Conservation (phyloP, 2,797 vertebrate species). For the Rhincodon typus region DNA sequence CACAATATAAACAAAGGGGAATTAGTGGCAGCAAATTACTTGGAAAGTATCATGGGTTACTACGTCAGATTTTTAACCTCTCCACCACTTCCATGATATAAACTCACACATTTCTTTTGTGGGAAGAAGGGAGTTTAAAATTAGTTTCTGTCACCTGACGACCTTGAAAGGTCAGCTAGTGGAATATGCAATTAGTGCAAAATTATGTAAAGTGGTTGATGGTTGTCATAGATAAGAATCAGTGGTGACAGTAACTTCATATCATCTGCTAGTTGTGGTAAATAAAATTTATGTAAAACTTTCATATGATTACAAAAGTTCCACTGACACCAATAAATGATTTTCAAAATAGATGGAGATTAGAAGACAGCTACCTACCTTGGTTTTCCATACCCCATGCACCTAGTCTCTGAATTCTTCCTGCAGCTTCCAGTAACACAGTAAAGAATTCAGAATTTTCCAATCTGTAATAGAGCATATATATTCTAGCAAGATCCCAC, state of each 20-base stretch:
- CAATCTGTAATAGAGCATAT: not conserved
- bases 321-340: not conserved
- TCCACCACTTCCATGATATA: not conserved
- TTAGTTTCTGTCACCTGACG: not conserved
- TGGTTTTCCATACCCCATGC: not conserved
- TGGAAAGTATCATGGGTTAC: not conserved
- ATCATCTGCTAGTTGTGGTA: not conserved
- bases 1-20: too few relatives aligned
- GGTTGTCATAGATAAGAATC: not conserved
- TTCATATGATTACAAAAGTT: not conserved
- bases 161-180: not conserved
- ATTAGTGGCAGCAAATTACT: too few relatives aligned
- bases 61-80: not conserved
- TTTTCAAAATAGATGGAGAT: not conserved
- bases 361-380: not conserved
- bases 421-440: not conserved
- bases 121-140: not conserved
- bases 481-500: not conserved
- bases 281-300: not conserved
- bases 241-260: not conserved
- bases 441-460: not conserved
- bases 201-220: not conserved
- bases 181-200: not conserved
- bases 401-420: too few relatives aligned
- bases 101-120: not conserved